These are phyloP conservation scores for Poeciliopsis occidentalis DNA, from an alignment of 2,113 vertebrate genomes.

Conservation along the genomic window DNA sequence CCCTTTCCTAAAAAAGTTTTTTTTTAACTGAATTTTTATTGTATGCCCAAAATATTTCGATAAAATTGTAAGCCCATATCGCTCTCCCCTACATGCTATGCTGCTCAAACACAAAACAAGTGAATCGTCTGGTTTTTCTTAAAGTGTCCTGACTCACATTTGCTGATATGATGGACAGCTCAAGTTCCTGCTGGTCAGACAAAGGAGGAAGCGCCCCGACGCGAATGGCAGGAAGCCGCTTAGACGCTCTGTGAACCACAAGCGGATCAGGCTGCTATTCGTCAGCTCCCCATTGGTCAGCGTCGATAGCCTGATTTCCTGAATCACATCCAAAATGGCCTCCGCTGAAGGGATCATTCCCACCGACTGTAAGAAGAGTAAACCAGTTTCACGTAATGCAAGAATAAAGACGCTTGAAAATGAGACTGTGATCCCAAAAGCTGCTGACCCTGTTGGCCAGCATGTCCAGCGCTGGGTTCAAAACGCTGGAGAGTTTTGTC, in stretches of 20 bases:
- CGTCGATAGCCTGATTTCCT: conserved; percentile 56
- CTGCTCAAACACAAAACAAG: too few relatives aligned
- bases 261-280: conserved; percentile 39
- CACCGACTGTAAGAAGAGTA: conserved; percentile 30
- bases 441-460: conserved; percentile 53
- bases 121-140: not conserved
- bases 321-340: conserved; percentile 66
- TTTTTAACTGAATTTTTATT: too few relatives aligned
- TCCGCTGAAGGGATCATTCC: conserved; percentile 28
- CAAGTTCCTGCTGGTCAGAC: conserved; percentile 68
- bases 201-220: conserved; percentile 64
- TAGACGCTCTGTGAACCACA: conserved; percentile 64
- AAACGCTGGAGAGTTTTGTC: conserved; percentile 43
- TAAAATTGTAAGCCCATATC: too few relatives aligned
- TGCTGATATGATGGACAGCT: conserved; percentile 75
- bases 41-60: too few relatives aligned
- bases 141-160: conserved; percentile 52
- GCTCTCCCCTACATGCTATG: too few relatives aligned
- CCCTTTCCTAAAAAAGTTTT: too few relatives aligned
- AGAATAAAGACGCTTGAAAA: not conserved
- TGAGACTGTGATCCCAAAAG: not conserved
- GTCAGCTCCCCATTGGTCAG: conserved; percentile 62
- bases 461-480: conserved; percentile 70
- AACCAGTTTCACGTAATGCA: too few relatives aligned
- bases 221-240: conserved; percentile 55